Percentiles rank a stretch among this genome's conserved stretches.
Conservation (phyloP, 2,888 invertebrate genomes). For the Ypsolopha sequella region DNA sequence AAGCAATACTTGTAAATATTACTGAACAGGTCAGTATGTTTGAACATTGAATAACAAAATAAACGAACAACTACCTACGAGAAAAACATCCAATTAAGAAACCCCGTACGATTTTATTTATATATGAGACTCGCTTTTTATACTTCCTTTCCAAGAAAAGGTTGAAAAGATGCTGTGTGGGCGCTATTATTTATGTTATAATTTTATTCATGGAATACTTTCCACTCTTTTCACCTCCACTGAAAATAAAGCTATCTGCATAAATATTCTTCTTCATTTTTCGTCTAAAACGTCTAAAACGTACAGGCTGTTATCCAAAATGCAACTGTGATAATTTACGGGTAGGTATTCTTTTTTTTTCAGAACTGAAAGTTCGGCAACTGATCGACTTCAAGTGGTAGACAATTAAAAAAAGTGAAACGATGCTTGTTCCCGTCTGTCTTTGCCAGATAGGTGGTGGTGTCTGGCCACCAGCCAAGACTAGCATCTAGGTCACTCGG, state of each 20-base stretch:
- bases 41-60: too few relatives aligned
- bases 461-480: conserved; percentile 46
- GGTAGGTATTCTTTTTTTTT: neutral
- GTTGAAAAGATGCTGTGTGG: too few relatives aligned
- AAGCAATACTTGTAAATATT: too few relatives aligned
- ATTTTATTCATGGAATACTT: too few relatives aligned
- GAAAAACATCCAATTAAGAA: too few relatives aligned
- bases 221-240: too few relatives aligned
- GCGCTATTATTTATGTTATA: too few relatives aligned
- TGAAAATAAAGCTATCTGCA: neutral
- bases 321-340: neutral
- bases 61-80: too few relatives aligned
- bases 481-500: conserved; percentile 51
- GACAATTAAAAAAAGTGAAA: conserved; percentile 59
- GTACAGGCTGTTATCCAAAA: neutral
- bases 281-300: neutral
- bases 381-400: conserved; percentile 33
- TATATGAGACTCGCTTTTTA: too few relatives aligned
- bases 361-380: neutral
- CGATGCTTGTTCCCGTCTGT: conserved; percentile 40
- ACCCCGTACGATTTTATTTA: too few relatives aligned
- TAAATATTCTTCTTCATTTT: neutral
- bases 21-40: too few relatives aligned
- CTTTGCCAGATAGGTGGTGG: conserved; percentile 40
- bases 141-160: too few relatives aligned